phyloP scores from a whole-genome alignment of 2,113 vertebrate species.

The Climacteris rufus region DNA sequence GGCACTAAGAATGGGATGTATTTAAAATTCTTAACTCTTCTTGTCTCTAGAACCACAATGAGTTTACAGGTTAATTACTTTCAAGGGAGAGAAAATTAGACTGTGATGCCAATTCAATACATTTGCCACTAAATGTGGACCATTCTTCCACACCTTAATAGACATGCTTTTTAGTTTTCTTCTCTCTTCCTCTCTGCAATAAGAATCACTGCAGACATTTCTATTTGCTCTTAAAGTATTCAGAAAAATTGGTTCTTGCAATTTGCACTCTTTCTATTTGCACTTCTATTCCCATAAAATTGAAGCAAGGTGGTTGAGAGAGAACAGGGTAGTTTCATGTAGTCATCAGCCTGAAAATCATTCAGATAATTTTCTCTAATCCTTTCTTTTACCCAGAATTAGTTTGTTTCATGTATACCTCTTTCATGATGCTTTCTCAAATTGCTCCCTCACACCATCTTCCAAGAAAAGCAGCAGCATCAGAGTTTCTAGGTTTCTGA shows the following conservation, averaged over 20 bases:
- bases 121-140: background rate
- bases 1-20: background rate
- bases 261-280: background rate
- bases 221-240: background rate
- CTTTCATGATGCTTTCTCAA: background rate
- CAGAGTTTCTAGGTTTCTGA: background rate
- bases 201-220: background rate
- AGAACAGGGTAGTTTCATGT: background rate
- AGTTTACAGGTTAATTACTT: slow-evolving; percentile 1
- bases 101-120: background rate
- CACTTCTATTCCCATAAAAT: background rate
- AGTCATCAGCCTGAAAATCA: background rate
- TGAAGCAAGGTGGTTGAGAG: background rate
- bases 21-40: background rate
- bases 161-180: background rate
- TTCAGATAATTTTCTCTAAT: background rate
- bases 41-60: background rate
- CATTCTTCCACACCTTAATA: background rate
- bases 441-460: background rate
- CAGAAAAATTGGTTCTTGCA: background rate
- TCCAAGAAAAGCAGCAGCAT: background rate
- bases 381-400: background rate
- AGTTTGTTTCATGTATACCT: background rate
- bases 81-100: background rate
- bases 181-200: background rate